Base-by-base conservation (phyloP, 64 coral and sea anemone species). In the Orbicella faveolata region DNA sequence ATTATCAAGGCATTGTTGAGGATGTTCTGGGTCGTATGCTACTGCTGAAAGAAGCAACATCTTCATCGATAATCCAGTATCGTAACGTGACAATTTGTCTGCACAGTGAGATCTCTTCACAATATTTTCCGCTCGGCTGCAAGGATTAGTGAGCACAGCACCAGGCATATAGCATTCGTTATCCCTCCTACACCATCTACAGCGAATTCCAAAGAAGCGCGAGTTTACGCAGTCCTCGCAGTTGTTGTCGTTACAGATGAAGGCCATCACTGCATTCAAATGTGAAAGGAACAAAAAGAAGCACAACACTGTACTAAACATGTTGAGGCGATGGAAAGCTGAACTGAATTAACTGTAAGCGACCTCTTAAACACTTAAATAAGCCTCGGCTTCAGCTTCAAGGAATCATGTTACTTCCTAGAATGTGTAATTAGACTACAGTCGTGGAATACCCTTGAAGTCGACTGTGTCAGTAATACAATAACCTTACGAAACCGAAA, bases 31-130 rank as follows among this genome's bases (percentile, higher is more conserved):
- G 17, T 87, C 75, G 59, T 92, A 92, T 2, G 90, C 62, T 23
- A 30, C 83, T 12, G 90, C 39, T 16, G 65, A 79, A 1, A 92
- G 65, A 26, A 92, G 18, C 18, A 84, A 35, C 90, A 92, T 92
- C 53, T 92, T 92, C 59, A 78, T 25, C 51, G 90, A 79, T 20
- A 92, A 81, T 23, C 87, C 44, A 44, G 90, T 75, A 2, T 61
- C 10, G 25, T 92, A 92, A 54, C 7, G 4, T 3, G 75, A 80
- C 37, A 57, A 35, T 33, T 61, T 55, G 53, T 81, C 17, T 62
- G 20, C 79, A 59, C 79, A 81, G 23, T 61, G 19, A 20, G 51
- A 81, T 81, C 25, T 21, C 1, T 81, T 19, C 15, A 81, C 79
- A 53, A 61, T 59, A 14, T 81, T 81, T 15, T 81, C 79, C 19